Evolutionary conservation across 1,140 invertebrate species (phyloP), one percentile per base, ranked within the genome.

Genomic region (Drosophila sturtevanti): DNA sequence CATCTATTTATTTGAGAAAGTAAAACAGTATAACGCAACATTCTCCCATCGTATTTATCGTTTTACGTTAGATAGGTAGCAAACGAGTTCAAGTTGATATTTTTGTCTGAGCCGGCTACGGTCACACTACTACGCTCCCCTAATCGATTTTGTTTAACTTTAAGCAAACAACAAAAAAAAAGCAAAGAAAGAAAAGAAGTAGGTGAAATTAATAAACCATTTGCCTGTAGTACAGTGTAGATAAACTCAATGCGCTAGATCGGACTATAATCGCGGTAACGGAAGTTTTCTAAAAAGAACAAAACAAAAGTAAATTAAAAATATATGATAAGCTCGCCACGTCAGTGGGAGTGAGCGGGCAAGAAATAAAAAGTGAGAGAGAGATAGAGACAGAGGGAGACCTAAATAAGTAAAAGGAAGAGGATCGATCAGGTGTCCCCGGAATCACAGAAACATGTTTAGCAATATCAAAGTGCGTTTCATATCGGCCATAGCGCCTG

Each of bases 391-490:
- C 24, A 24, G 9, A 54, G n/a, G 38, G 14, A 6, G 59, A n/a
- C 18, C 38, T 37, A 52, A 21, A 4, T 31, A 35, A 41, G 63
- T 18, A 66, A 1, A 22, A 58, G 31, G 16, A 27, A 31, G n/a
- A 51, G 27, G 11, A 10, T 21, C 14, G 11, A 10, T 21, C 14
- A n/a, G 14, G 21, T 35, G 12, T 10, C 51, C 11, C 41, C 54
- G 18, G 37, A 38, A 59, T 16, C 34, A 63, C 22, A 38, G 22
- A 18, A 48, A 21, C 9, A 92, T 92, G 91, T 91, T 92, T 35
- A 89, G 75, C 14, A 90, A 81, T 68, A 77, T 92, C n/a, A 92
- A 91, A 65, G 91, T 81, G 41, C 80, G 91, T 52, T 90, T 92
- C 44, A 81, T 91, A 27, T 89, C 90, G 63, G 84, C 82, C n/a